phyloP scores from a whole-genome alignment of 2,113 vertebrate species.

The Hippocampus mohnikei region DNA sequence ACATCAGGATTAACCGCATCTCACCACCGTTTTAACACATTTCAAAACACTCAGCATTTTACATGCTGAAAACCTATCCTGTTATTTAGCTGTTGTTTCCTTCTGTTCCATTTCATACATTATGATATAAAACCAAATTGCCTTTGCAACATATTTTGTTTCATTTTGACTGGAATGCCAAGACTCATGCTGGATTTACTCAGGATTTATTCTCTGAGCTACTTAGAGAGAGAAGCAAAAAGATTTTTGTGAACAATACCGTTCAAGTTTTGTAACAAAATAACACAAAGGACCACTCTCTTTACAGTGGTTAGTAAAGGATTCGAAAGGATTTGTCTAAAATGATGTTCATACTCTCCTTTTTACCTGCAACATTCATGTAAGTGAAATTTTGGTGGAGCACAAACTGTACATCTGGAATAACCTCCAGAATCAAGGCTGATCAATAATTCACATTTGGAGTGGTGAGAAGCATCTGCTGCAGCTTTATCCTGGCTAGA shows the following conservation, averaged over 20 bases:
- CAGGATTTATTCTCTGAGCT: constrained; percentile 10
- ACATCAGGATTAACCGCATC: constrained; percentile 30
- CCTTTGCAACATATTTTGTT: not conserved
- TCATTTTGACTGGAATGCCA: not conserved
- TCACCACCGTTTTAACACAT: constrained; percentile 16
- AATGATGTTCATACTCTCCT: not conserved
- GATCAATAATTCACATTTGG: constrained; percentile 46
- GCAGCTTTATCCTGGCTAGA: constrained; percentile 28
- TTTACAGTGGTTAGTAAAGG: not conserved
- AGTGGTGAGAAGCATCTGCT: constrained; percentile 47
- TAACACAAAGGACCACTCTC: not conserved
- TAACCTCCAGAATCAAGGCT: constrained; percentile 16
- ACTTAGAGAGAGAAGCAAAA: not conserved
- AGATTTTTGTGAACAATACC: not conserved
- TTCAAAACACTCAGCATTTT: constrained; percentile 15
- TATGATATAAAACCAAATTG: constrained; percentile 3
- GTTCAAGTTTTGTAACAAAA: not conserved
- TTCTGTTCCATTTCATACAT: not conserved
- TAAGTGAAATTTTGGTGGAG: not conserved
- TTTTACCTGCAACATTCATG: not conserved
- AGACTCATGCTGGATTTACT: not conserved
- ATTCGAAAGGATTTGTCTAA: not conserved
- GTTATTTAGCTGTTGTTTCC: not conserved
- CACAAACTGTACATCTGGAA: not conserved
- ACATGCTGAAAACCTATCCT: constrained; percentile 7